Conservation (phyloP, 1,140 invertebrate species). For the Tyrophagus putrescentiae region DNA sequence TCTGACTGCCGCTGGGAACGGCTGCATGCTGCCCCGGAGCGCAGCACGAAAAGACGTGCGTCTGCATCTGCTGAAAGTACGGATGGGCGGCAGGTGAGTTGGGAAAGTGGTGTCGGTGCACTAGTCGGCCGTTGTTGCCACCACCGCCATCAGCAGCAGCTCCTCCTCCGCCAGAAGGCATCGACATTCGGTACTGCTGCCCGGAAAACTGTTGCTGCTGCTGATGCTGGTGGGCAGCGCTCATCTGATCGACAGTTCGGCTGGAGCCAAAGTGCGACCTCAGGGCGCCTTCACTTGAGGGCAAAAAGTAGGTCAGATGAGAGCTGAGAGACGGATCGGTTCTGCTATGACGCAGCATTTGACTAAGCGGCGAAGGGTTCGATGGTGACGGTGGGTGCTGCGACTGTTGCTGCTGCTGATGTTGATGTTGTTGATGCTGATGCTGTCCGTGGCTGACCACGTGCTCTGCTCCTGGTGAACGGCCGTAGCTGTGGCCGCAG, state of each 20-base stretch:
- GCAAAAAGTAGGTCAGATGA: background rate
- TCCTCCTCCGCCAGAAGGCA: background rate
- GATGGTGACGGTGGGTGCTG: background rate
- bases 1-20: constrained; percentile 1
- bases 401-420: background rate
- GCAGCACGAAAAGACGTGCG: background rate
- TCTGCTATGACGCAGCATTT: constrained; percentile 11
- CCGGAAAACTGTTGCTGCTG: background rate
- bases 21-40: too few species aligned
- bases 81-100: background rate
- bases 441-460: background rate
- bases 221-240: background rate
- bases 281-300: too few species aligned
- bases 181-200: background rate
- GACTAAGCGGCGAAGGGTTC: background rate
- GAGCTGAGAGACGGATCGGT: constrained; percentile 16
- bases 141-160: background rate
- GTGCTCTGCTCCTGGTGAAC: background rate
- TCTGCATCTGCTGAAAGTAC: background rate
- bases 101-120: background rate
- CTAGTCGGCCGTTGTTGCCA: background rate
- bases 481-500: background rate
- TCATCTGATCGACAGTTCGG: background rate
- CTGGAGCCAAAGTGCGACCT: too few species aligned
- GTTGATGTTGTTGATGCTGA: constrained; percentile 2